These are phyloP conservation scores for Thereuonema tuberculata DNA, from an alignment of 1,140 invertebrate species.

Conservation along the genomic window DNA sequence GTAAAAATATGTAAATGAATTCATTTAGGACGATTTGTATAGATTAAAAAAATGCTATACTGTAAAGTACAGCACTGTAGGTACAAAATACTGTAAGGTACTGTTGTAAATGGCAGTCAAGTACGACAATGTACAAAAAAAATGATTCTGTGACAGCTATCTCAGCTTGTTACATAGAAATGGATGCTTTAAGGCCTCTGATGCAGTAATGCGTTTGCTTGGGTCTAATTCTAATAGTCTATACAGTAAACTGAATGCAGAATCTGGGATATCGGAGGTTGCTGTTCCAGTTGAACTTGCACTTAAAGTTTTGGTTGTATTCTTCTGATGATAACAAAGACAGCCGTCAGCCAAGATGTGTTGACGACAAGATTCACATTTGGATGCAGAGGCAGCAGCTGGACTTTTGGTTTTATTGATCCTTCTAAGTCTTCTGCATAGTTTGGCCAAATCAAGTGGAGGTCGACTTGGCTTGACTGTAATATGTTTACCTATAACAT, in stretches of 20 bases:
- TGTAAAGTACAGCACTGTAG: too few species aligned
- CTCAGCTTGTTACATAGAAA: too few species aligned
- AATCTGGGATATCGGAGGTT: slow-evolving; percentile 53
- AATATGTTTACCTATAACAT: background rate
- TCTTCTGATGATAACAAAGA: slow-evolving; percentile 36
- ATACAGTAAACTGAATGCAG: slow-evolving; percentile 57
- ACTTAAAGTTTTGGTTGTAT: slow-evolving; percentile 26
- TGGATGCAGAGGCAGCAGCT: too few species aligned
- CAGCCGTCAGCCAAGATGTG: background rate
- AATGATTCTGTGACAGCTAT: too few species aligned
- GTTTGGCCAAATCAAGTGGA: background rate
- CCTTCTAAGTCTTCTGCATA: background rate
- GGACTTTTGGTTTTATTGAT: background rate
- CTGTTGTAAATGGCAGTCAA: too few species aligned
- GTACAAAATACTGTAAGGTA: too few species aligned
- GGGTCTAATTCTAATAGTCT: slow-evolving; percentile 62
- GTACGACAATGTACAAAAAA: too few species aligned
- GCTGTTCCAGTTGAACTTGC: slow-evolving; percentile 12
- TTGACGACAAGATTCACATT: background rate
- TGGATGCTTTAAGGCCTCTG: slow-evolving; percentile 53
- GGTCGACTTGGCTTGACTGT: background rate
- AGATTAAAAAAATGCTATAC: too few species aligned
- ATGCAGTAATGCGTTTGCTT: slow-evolving; percentile 50
- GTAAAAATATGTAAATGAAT: too few species aligned
- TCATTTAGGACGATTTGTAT: too few species aligned